Percentiles rank a stretch among this genome's conserved stretches.
Conservation (phyloP, 2,888 invertebrate species). For the Drosophila nr. perissopoda region DNA sequence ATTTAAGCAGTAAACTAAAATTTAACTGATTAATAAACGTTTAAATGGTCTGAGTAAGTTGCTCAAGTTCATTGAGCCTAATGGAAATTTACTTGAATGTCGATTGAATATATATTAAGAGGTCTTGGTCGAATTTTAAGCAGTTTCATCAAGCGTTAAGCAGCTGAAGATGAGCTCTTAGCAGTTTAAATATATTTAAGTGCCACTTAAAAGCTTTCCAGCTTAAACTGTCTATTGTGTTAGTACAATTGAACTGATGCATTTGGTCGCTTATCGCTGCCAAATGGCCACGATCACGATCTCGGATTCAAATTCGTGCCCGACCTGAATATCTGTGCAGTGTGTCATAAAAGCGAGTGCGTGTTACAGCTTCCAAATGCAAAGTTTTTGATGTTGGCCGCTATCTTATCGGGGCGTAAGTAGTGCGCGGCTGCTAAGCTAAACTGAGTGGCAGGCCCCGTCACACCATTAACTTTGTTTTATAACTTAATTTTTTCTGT, state of each 20-base stretch:
- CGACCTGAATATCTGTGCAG: slow-evolving; percentile 6
- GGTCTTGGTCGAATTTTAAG: background rate
- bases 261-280: slow-evolving; percentile 1
- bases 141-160: background rate
- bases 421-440: slow-evolving; percentile 33
- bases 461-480: slow-evolving; percentile 71
- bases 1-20: background rate
- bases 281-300: slow-evolving; percentile 29
- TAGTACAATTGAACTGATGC: background rate
- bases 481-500: slow-evolving; percentile 70
- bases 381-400: slow-evolving; percentile 53
- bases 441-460: slow-evolving; percentile 37
- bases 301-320: background rate
- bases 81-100: background rate
- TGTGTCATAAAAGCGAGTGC: slow-evolving; percentile 46
- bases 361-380: slow-evolving; percentile 47
- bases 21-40: background rate
- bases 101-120: background rate
- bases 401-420: slow-evolving; percentile 69
- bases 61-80: background rate
- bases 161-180: slow-evolving; percentile 1
- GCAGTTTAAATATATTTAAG: background rate
- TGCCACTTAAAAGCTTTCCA: background rate
- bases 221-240: background rate
- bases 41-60: background rate